phyloP scores from a whole-genome alignment of 2,113 vertebrate genomes.

The Sakesphorus luctuosus region DNA sequence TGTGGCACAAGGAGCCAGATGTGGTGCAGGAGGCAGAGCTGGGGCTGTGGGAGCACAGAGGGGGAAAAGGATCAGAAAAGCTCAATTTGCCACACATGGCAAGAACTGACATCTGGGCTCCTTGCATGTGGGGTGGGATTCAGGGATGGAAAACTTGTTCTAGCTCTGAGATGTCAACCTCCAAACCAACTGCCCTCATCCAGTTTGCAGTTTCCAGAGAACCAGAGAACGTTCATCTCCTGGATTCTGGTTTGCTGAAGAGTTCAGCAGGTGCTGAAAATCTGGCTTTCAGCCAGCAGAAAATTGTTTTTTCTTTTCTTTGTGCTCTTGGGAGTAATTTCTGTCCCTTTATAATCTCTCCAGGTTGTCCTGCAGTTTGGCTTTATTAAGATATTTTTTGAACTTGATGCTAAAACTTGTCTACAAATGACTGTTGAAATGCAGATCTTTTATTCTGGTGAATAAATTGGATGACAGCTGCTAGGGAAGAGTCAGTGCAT shows the following conservation, averaged over 20 bases:
- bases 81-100: neutral
- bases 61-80: rapidly evolving
- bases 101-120: neutral
- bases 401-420: neutral
- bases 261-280: neutral
- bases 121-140: neutral
- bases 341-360: neutral
- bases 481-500: neutral
- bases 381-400: neutral
- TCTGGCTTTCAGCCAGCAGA: neutral
- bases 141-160: neutral
- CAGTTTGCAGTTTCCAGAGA: neutral
- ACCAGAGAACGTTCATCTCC: neutral
- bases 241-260: neutral
- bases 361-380: neutral
- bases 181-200: neutral
- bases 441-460: neutral
- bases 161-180: neutral
- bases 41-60: neutral
- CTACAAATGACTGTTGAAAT: neutral
- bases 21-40: neutral
- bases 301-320: neutral
- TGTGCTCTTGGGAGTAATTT: neutral
- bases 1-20: neutral
- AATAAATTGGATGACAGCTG: neutral